Conservation (phyloP, 2,797 vertebrate species). For the Nothura maculosa region DNA sequence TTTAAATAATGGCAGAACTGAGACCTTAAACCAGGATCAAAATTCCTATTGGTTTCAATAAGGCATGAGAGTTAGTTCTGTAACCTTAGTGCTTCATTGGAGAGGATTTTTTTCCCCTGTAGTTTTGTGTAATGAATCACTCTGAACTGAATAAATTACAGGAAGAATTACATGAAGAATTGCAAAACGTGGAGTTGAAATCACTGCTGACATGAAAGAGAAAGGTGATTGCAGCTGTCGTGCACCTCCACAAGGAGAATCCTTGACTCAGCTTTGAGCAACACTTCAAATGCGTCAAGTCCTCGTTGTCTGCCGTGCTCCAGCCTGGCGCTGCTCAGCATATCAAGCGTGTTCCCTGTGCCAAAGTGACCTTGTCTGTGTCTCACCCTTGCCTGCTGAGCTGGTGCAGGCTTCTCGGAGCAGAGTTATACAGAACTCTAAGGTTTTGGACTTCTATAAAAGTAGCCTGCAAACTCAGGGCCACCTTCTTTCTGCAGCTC, state of each 20-base stretch:
- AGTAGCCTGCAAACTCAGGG: slow-evolving; percentile 37
- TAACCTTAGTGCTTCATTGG: slow-evolving; percentile 5
- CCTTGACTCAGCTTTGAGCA: slow-evolving; percentile 69
- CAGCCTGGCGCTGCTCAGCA: slow-evolving; percentile 65
- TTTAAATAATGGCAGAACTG: not conserved
- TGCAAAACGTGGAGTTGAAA: slow-evolving; percentile 23
- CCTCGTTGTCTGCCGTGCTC: slow-evolving; percentile 63
- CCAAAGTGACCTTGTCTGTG: slow-evolving; percentile 72
- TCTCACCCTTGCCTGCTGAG: slow-evolving; percentile 71
- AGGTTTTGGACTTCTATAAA: not conserved
- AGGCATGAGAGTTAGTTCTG: not conserved
- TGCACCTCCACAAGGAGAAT: slow-evolving; percentile 67
- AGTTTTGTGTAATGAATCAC: slow-evolving; percentile 26
- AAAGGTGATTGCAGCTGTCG: slow-evolving; percentile 62
- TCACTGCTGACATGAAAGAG: slow-evolving; percentile 56
- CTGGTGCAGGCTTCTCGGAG: slow-evolving; percentile 19
- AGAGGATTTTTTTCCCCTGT: not conserved
- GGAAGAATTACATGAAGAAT: slow-evolving; percentile 1
- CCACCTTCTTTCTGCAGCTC: not conserved
- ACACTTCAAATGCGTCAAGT: slow-evolving; percentile 59
- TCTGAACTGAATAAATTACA: slow-evolving; percentile 38
- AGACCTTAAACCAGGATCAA: not conserved
- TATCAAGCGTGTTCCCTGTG: slow-evolving; percentile 66
- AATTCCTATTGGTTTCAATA: not conserved
- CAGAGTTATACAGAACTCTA: not conserved